A percentile compares a stretch with the other conserved stretches of the same genome.
Conservation (phyloP, 2,888 invertebrate species). For the Pristionchus mayeri region DNA sequence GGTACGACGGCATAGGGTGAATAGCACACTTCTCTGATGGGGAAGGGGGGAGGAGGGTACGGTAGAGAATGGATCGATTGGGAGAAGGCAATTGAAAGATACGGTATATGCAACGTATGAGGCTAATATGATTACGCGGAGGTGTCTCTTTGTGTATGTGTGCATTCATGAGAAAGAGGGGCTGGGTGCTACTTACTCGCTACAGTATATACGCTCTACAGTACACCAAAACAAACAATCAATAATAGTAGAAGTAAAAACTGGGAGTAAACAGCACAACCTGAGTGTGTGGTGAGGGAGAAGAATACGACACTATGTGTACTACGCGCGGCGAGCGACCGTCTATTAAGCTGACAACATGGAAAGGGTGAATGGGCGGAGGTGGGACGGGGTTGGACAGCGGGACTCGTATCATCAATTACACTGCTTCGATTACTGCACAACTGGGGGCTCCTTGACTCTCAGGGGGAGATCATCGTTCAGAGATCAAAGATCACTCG, state of each 20-base stretch:
- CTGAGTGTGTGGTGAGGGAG: not conserved
- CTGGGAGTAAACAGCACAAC: not conserved
- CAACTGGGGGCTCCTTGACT: not conserved
- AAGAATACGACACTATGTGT: no score
- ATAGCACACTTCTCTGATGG: constrained; percentile 14
- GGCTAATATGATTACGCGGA: not conserved
- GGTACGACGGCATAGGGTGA: not conserved
- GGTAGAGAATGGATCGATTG: not conserved
- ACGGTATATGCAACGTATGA: constrained; percentile 4
- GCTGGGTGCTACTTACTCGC: not conserved
- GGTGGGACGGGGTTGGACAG: not conserved
- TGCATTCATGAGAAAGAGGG: not conserved
- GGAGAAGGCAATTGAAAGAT: not conserved
- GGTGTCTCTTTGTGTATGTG: not conserved
- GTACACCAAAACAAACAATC: not conserved
- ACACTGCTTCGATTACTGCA: not conserved
- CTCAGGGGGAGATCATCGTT: not conserved
- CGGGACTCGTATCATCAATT: not conserved
- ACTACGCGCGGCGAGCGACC: no score
- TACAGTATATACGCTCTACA: not conserved
- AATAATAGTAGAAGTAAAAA: not conserved
- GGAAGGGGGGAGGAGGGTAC: not conserved
- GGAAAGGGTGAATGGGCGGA: not conserved
- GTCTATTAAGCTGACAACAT: no score
- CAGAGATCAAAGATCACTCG: no score